phyloP scores from a whole-genome alignment of 2,888 invertebrate species.

The Amorpha juglandis region DNA sequence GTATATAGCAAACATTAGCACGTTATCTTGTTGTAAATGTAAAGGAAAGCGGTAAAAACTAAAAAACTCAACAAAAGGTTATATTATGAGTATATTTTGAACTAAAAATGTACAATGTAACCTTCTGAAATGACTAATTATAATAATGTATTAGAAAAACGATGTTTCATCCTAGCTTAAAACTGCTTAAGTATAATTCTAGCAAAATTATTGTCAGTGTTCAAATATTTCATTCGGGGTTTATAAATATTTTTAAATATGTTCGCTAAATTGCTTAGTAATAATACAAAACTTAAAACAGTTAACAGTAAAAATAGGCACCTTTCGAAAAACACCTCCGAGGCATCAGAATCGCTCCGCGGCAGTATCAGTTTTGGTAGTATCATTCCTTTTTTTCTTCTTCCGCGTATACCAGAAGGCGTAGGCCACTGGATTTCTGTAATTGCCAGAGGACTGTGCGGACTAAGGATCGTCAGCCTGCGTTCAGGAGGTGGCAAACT shows the following conservation, averaged over 20 bases:
- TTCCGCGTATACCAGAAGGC: conserved; percentile 84
- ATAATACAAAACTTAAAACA: conserved; percentile 31
- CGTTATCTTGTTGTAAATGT: background rate
- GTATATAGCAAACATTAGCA: background rate
- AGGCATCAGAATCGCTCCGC: conserved; percentile 89
- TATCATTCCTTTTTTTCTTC: conserved; percentile 89
- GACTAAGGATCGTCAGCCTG: conserved; percentile 90
- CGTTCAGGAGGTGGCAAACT: conserved; percentile 88
- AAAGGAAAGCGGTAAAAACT: background rate
- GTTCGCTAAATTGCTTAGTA: background rate
- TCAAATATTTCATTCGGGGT: background rate
- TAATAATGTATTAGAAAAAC: background rate
- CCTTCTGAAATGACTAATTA: background rate
- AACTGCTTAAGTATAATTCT: background rate
- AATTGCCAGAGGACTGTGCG: conserved; percentile 89
- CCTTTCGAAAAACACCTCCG: conserved; percentile 86
- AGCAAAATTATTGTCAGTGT: conserved; percentile 8
- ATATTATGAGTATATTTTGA: conserved; percentile 4
- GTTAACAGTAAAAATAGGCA: conserved; percentile 59
- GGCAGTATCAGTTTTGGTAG: conserved; percentile 90
- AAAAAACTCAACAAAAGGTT: background rate
- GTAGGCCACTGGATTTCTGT: conserved; percentile 87
- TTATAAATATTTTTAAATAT: background rate
- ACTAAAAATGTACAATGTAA: conserved; percentile 5
- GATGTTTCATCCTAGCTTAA: background rate